These are phyloP conservation scores for Rosalia funebris DNA, from an alignment of 2,888 invertebrate genomes.

Conservation along the genomic window DNA sequence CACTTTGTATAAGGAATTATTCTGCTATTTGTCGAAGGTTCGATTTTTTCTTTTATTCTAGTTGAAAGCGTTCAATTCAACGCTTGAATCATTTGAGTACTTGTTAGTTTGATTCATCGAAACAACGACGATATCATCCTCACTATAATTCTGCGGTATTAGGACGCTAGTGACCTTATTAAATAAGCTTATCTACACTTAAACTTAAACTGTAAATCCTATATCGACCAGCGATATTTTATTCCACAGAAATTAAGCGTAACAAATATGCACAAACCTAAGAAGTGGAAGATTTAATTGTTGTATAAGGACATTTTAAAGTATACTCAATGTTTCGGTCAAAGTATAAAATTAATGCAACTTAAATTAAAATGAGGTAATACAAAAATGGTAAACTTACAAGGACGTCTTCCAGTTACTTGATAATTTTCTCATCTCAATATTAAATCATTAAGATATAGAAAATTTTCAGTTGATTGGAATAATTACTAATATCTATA, in stretches of 20 bases:
- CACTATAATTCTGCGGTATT: no score
- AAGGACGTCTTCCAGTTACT: no score
- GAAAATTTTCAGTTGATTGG: no score
- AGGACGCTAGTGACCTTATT: neutral
- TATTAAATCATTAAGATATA: no score
- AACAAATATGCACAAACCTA: conserved; percentile 7
- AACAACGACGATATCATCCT: no score
- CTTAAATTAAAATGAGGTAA: neutral
- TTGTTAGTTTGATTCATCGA: no score
- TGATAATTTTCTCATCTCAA: no score
- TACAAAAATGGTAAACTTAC: neutral
- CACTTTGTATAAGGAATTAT: neutral
- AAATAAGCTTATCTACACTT: neutral
- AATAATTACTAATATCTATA: neutral
- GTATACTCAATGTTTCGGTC: neutral
- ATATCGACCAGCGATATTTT: conserved; percentile 28
- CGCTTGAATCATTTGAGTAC: neutral
- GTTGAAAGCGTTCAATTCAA: neutral
- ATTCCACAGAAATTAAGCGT: conserved; percentile 20
- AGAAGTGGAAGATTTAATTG: neutral
- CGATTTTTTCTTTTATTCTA: neutral
- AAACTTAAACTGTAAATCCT: neutral
- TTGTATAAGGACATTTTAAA: neutral
- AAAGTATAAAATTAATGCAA: neutral
- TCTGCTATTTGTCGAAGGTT: no score